These are phyloP conservation scores for Intellagama lesueurii DNA, from an alignment of 2,797 vertebrate genomes.

Conservation along the genomic window DNA sequence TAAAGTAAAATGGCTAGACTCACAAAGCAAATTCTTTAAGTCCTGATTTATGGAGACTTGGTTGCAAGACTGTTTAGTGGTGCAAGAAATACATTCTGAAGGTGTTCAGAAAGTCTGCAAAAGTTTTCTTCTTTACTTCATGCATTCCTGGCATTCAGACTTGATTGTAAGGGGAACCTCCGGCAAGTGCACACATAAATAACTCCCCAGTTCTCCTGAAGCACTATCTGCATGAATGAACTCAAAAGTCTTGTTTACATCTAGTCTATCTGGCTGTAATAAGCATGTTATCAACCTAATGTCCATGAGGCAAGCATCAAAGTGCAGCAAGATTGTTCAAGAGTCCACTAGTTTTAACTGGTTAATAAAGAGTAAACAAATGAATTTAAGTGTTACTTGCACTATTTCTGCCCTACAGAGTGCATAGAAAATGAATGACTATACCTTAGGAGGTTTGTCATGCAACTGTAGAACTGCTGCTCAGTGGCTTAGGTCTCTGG, in stretches of 20 bases:
- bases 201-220: not conserved
- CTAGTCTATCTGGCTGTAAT: not conserved
- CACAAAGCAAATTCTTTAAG: not conserved
- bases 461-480: not conserved
- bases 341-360: not conserved
- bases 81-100: not conserved
- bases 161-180: not conserved
- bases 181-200: not conserved
- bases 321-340: not conserved
- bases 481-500: not conserved
- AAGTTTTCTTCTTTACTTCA: not conserved
- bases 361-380: not conserved
- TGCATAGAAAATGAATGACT: not conserved
- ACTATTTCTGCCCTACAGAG: not conserved
- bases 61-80: not conserved
- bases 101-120: not conserved
- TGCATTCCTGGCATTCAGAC: not conserved
- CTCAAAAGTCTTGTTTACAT: not conserved
- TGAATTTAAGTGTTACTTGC: not conserved
- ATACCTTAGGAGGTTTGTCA: not conserved
- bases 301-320: not conserved
- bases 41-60: not conserved
- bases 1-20: not conserved
- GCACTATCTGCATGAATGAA: not conserved
- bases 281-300: constrained; percentile 2